phyloP scores from a whole-genome alignment of 2,113 vertebrate species.

The Dasyurus viverrinus region DNA sequence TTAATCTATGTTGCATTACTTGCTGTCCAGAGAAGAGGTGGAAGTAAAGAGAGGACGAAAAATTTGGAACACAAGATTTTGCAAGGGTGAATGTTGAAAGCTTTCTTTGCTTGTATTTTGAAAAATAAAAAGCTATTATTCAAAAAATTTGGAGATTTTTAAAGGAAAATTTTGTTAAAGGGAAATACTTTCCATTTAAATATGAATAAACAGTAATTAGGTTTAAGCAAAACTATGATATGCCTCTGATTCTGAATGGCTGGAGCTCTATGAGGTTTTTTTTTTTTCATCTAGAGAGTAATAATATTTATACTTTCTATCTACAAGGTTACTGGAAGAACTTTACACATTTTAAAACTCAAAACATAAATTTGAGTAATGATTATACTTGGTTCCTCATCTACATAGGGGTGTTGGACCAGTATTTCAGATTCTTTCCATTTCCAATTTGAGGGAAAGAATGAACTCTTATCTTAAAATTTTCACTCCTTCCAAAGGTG shows the following conservation, averaged over 20 bases:
- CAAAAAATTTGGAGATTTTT: too few species aligned
- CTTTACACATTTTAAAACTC: background rate
- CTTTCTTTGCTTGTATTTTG: too few species aligned
- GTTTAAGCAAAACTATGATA: constrained; percentile 38
- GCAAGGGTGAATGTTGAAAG: too few species aligned
- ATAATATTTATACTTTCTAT: background rate
- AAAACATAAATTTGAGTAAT: background rate
- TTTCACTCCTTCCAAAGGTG: background rate
- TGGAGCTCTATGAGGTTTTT: background rate
- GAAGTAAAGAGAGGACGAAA: too few species aligned
- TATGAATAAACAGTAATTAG: constrained; percentile 1
- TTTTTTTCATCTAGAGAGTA: background rate
- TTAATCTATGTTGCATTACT: too few species aligned
- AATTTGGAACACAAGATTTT: too few species aligned
- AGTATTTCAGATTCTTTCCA: background rate
- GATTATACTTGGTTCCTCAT: background rate
- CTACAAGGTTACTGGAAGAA: background rate
- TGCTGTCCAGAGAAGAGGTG: too few species aligned
- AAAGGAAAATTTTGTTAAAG: constrained; percentile 28
- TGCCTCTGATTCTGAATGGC: background rate
- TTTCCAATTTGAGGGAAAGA: background rate
- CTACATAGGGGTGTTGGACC: background rate
- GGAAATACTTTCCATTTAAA: constrained; percentile 50
- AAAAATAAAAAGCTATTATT: too few species aligned
- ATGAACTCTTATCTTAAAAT: background rate